Evolutionary conservation across 2,888 invertebrate genomes (phyloP).

Genomic region (Drosophila flavopinicola): DNA sequence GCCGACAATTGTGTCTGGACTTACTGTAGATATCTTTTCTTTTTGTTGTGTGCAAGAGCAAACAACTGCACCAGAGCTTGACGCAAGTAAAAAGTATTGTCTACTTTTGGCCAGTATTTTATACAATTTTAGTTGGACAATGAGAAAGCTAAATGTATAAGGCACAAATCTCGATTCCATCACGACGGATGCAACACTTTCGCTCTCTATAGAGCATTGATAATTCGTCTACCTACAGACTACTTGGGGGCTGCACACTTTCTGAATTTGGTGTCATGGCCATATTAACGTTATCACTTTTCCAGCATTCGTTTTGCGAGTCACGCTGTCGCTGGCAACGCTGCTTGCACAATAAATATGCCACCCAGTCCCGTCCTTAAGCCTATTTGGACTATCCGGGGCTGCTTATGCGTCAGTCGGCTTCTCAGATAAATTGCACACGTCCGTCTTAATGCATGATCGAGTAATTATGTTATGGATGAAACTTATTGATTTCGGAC

Average conservation of each 20-base stretch:
- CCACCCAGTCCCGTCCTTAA: slow-evolving; percentile 3
- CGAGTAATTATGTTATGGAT: slow-evolving; percentile 17
- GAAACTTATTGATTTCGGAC: slow-evolving; percentile 39
- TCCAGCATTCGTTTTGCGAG: slow-evolving; percentile 73
- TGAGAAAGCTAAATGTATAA: background rate
- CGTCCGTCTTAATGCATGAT: slow-evolving; percentile 2
- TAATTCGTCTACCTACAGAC: slow-evolving; percentile 10
- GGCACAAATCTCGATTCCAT: background rate
- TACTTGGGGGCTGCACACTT: slow-evolving; percentile 1
- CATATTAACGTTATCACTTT: slow-evolving; percentile 71
- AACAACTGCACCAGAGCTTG: slow-evolving; percentile 18
- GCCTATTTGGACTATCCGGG: slow-evolving; percentile 2
- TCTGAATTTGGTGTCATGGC: slow-evolving; percentile 27
- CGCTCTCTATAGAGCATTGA: slow-evolving; percentile 18
- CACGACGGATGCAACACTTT: slow-evolving; percentile 17
- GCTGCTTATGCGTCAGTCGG: slow-evolving; percentile 5
- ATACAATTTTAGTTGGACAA: background rate
- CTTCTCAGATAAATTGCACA: slow-evolving; percentile 4
- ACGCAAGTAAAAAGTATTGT: slow-evolving; percentile 22
- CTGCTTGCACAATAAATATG: slow-evolving; percentile 59
- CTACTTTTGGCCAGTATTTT: background rate
- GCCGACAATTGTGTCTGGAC: no score
- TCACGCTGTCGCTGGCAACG: slow-evolving; percentile 60
- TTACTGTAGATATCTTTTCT: no score
- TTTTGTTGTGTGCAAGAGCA: no score